phyloP scores from a whole-genome alignment of 1,140 invertebrate species.

The Drosophila sturtevanti region DNA sequence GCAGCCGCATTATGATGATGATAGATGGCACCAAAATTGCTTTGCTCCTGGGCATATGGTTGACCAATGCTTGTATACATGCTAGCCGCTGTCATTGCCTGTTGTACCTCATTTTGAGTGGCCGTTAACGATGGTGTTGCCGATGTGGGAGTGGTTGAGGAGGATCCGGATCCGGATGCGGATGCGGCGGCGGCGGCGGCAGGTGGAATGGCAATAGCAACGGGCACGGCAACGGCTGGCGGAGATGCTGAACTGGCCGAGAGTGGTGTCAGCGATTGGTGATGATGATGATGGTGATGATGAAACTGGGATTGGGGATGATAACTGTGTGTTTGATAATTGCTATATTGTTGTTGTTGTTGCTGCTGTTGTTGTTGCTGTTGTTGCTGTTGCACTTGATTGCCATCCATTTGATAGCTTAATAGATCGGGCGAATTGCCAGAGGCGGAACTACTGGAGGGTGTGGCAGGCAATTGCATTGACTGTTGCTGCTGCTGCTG shows the following conservation, averaged over 20 bases:
- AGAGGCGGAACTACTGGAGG: conserved; percentile 65
- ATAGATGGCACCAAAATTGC: conserved; percentile 84
- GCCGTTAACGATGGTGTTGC: conserved; percentile 4
- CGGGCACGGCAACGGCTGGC: conserved; percentile 20
- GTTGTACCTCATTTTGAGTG: conserved; percentile 25
- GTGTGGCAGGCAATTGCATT: conserved; percentile 59
- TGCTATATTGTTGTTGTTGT: conserved; percentile 49
- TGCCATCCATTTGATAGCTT: conserved; percentile 52
- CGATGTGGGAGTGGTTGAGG: not conserved
- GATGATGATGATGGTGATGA: conserved; percentile 47
- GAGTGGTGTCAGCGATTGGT: conserved; percentile 57
- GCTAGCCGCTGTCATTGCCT: conserved; percentile 63
- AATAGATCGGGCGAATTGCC: conserved; percentile 73
- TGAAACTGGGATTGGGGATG: conserved; percentile 38
- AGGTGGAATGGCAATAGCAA: conserved; percentile 4
- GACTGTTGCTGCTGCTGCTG: conserved; percentile 41
- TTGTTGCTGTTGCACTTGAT: conserved; percentile 47
- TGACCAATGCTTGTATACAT: conserved; percentile 81
- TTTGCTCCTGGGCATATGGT: conserved; percentile 83
- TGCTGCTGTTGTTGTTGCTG: conserved; percentile 56
- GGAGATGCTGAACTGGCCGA: conserved; percentile 53
- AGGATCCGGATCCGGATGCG: not conserved
- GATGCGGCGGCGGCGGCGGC: conserved; percentile 21
- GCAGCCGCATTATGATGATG: conserved; percentile 79
- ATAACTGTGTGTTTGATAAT: conserved; percentile 31